Conservation (phyloP, 2,797 vertebrate species). For the Mormyrops boulengeri region DNA sequence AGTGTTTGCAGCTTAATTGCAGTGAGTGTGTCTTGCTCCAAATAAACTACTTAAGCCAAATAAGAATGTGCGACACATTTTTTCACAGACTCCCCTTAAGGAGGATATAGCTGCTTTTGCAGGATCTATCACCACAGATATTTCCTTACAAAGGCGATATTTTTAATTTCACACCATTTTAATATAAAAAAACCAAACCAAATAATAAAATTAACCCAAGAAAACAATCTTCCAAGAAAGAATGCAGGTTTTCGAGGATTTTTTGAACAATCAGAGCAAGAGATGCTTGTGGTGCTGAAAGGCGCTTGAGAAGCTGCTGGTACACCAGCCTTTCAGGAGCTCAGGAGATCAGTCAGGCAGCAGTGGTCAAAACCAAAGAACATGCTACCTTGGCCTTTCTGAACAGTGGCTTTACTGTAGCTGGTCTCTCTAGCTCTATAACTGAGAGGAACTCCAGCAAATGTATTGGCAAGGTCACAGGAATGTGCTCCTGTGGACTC, state of each 20-base stretch:
- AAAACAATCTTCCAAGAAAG: background rate
- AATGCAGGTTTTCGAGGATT: background rate
- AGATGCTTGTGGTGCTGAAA: background rate
- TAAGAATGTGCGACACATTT: background rate
- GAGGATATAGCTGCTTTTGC: slow-evolving; percentile 4
- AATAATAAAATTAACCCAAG: slow-evolving; percentile 1
- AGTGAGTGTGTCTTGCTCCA: background rate
- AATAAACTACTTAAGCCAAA: background rate
- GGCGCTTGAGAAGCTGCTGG: background rate
- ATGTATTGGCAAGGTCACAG: background rate
- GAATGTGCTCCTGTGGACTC: background rate
- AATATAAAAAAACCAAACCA: background rate
- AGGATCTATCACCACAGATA: slow-evolving; percentile 1
- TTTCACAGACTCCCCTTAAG: background rate
- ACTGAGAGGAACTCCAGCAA: background rate
- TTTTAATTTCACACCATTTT: slow-evolving; percentile 9
- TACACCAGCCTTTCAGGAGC: background rate
- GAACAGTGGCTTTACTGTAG: background rate
- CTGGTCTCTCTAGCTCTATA: background rate
- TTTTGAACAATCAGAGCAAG: background rate
- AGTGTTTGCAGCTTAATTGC: background rate
- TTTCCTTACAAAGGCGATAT: slow-evolving; percentile 1
- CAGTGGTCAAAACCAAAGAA: background rate
- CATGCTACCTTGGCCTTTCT: background rate
- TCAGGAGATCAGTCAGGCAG: background rate